Evolutionary conservation across 2,113 vertebrate species (phyloP).

Genomic region (Silurus asotus): DNA sequence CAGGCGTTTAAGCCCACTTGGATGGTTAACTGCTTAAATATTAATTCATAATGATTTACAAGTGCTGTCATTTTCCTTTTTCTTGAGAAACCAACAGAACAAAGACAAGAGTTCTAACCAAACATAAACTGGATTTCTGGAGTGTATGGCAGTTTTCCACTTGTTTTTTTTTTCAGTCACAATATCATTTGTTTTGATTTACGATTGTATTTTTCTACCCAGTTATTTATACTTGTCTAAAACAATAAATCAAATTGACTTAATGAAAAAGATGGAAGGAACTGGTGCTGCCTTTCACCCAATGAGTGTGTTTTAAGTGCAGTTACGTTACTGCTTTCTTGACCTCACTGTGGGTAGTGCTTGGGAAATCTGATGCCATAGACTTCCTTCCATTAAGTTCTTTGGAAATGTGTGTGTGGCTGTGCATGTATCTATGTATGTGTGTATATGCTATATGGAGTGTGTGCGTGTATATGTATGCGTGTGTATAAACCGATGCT

Average conservation of each 20-base stretch:
- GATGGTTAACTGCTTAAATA: not conserved
- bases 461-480: no score
- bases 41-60: not conserved
- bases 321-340: not conserved
- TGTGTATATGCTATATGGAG: not conserved
- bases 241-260: not conserved
- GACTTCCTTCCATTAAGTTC: conserved; percentile 31
- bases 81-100: not conserved
- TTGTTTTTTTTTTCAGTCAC: no score
- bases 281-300: not conserved
- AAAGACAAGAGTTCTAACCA: no score
- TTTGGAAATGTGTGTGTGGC: not conserved
- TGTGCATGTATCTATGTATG: not conserved
- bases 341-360: not conserved
- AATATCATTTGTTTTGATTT: no score
- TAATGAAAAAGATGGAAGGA: no score
- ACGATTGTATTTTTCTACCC: no score
- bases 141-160: not conserved
- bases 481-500: no score
- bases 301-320: conserved; percentile 7
- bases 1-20: not conserved
- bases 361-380: conserved; percentile 24
- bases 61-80: not conserved
- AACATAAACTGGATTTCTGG: not conserved
- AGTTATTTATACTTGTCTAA: not conserved